Evolutionary conservation across 2,113 vertebrate species (phyloP).

Genomic region (Pantherophis guttatus): DNA sequence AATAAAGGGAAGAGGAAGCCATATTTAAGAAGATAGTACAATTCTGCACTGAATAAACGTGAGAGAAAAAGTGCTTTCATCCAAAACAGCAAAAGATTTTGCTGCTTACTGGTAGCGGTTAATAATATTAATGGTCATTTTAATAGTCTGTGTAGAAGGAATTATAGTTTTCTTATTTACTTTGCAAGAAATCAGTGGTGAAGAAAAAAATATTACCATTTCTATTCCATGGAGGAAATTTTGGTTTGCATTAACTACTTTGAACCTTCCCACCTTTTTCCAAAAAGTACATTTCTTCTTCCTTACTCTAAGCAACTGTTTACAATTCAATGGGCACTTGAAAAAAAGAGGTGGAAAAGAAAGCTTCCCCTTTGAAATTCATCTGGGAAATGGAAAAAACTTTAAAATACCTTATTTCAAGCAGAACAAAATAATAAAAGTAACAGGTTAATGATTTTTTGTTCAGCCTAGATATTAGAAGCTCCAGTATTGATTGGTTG

Average conservation of each 20-base stretch:
- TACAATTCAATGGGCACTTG: conserved; percentile 30
- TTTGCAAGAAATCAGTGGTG: background rate
- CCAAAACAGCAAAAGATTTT: background rate
- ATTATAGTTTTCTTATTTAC: background rate
- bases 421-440: conserved; percentile 65
- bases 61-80: background rate
- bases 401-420: conserved; percentile 64
- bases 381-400: conserved; percentile 59
- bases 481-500: conserved; percentile 70
- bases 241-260: conserved; percentile 15
- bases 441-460: conserved; percentile 77
- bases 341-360: background rate
- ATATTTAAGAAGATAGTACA: background rate
- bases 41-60: background rate
- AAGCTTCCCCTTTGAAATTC: conserved; percentile 25
- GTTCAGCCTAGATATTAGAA: conserved; percentile 68
- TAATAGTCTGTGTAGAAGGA: background rate
- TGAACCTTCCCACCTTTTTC: background rate
- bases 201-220: background rate
- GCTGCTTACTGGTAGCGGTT: background rate
- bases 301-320: background rate
- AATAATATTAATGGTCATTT: background rate
- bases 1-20: background rate
- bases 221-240: background rate
- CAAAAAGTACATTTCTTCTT: background rate